Conservation (phyloP, 2,797 vertebrate species). For the Cottoperca gobio region DNA sequence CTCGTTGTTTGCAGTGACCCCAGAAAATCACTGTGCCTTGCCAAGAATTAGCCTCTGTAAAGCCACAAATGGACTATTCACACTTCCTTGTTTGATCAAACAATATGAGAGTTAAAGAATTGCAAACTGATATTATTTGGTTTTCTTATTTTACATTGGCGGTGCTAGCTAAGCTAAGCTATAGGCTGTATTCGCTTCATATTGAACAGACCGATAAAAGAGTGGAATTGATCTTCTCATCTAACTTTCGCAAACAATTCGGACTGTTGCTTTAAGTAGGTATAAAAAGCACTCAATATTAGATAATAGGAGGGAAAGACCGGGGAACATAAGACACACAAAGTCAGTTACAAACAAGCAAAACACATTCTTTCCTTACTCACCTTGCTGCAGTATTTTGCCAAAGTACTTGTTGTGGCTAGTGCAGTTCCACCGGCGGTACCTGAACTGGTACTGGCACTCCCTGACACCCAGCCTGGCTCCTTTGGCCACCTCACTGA, state of each 20-base stretch:
- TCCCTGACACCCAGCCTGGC: conserved; percentile 94
- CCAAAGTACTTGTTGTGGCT: conserved; percentile 99
- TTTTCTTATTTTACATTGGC: too few relatives aligned
- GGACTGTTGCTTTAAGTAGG: not conserved
- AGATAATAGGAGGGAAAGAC: not conserved
- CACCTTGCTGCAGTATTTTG: conserved; percentile 98
- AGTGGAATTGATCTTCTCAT: not conserved
- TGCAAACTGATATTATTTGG: too few relatives aligned
- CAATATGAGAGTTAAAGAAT: too few relatives aligned
- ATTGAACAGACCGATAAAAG: not conserved
- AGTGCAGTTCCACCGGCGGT: conserved; percentile 98
- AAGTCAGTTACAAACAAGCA: not conserved
- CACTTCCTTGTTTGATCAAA: not conserved
- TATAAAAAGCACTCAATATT: not conserved
- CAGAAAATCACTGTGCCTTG: not conserved
- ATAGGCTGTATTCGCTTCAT: not conserved
- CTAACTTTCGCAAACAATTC: not conserved
- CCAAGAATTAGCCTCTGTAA: too few relatives aligned
- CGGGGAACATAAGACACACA: not conserved
- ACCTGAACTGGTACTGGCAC: conserved; percentile 98
- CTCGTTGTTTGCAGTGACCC: not conserved
- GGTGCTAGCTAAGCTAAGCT: not conserved
- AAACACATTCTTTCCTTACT: conserved; percentile 51
- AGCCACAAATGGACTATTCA: too few relatives aligned
- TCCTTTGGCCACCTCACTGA: conserved; percentile 95